These are phyloP conservation scores for Malacosoma neustria DNA, from an alignment of 2,888 invertebrate genomes.

Conservation along the genomic window DNA sequence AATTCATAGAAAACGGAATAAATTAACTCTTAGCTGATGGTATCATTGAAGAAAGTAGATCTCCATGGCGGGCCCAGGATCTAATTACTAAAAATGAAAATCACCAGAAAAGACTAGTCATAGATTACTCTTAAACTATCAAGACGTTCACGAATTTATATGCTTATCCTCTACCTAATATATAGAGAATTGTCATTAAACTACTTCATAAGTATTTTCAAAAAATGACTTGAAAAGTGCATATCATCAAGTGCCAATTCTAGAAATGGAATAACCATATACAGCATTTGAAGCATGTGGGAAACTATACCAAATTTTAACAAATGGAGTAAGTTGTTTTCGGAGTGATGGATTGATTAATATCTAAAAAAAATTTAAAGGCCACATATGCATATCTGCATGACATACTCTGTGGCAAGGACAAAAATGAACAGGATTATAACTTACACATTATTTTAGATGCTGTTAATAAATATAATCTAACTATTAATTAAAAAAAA, in stretches of 20 bases:
- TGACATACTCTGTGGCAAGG: too few species aligned
- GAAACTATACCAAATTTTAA: not conserved
- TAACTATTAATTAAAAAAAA: too few species aligned
- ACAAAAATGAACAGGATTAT: too few species aligned
- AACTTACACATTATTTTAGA: too few species aligned
- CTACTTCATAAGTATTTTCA: slow-evolving; percentile 1
- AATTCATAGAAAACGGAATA: not conserved
- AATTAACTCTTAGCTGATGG: not conserved
- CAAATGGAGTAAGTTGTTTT: too few species aligned
- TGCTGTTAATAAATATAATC: too few species aligned
- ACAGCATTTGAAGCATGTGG: slow-evolving; percentile 4
- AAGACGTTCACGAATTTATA: slow-evolving; percentile 16
- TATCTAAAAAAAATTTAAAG: too few species aligned
- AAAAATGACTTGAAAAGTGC: not conserved
- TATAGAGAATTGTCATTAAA: slow-evolving; percentile 7
- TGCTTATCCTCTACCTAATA: slow-evolving; percentile 15
- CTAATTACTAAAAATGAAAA: slow-evolving; percentile 9
- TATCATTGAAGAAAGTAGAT: slow-evolving; percentile 5
- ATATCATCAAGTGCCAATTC: slow-evolving; percentile 3
- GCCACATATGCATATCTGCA: too few species aligned
- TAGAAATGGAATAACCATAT: not conserved
- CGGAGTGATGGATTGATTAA: too few species aligned
- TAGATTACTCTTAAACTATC: slow-evolving; percentile 14
- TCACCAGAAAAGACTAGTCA: slow-evolving; percentile 15
- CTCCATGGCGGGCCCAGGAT: slow-evolving; percentile 16